Conservation (phyloP, 2,113 vertebrate genomes). For the Cheilinus undulatus region DNA sequence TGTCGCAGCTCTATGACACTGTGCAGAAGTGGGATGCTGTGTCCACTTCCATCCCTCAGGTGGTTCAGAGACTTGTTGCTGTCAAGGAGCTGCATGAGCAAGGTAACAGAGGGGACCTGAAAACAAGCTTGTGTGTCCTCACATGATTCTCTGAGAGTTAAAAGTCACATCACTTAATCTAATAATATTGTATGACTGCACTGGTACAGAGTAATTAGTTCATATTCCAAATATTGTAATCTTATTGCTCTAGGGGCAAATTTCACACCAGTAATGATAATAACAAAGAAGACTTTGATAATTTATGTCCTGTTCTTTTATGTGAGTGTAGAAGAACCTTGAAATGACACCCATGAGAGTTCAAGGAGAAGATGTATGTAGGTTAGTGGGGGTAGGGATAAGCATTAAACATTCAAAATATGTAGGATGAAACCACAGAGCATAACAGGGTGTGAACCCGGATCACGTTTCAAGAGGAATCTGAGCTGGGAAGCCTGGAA, state of each 20-base stretch:
- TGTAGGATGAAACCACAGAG: constrained; percentile 46
- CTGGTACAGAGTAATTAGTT: constrained; percentile 25
- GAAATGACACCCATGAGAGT: constrained; percentile 67
- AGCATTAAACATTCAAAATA: constrained; percentile 50
- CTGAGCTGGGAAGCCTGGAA: constrained; percentile 26
- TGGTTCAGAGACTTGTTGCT: constrained; percentile 90
- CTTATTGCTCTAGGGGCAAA: constrained; percentile 23
- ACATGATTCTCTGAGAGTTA: background rate
- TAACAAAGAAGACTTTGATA: constrained; percentile 30
- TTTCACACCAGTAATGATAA: constrained; percentile 22
- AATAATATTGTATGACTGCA: background rate
- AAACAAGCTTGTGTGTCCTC: background rate
- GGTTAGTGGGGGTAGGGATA: constrained; percentile 49
- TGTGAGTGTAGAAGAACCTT: constrained; percentile 54
- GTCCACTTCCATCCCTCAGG: constrained; percentile 88
- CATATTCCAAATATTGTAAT: constrained; percentile 32
- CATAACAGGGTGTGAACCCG: constrained; percentile 39
- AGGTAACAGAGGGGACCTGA: constrained; percentile 78
- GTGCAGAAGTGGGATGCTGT: constrained; percentile 92
- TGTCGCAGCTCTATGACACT: constrained; percentile 90
- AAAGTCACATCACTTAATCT: background rate
- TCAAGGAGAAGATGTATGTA: constrained; percentile 67
- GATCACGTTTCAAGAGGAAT: constrained; percentile 34
- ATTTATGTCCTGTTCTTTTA: constrained; percentile 46
- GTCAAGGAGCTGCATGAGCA: constrained; percentile 94